Conservation (phyloP, 2,113 vertebrate genomes). For the Bos javanicus region DNA sequence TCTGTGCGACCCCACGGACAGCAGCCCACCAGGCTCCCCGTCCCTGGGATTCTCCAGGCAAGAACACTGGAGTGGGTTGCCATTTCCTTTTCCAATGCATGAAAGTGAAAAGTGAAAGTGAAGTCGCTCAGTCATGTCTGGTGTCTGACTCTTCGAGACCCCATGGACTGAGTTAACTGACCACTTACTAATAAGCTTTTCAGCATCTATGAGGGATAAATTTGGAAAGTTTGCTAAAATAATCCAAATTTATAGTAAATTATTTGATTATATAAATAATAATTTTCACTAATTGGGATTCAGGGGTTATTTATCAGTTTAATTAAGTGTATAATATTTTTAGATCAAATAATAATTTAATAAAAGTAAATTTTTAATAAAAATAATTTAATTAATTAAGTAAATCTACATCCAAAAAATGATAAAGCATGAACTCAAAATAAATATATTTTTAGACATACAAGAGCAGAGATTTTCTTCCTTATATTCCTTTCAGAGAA, state of each 20-base stretch:
- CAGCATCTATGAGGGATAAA: neutral
- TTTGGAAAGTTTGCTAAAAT: conserved; percentile 31
- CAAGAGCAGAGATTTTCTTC: neutral
- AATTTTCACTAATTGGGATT: neutral
- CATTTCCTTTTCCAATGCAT: no score
- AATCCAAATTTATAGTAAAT: conserved; percentile 17
- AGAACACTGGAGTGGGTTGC: no score
- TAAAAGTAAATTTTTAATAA: neutral
- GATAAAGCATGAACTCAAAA: neutral
- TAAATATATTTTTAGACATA: neutral
- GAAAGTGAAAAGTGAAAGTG: no score
- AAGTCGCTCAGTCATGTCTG: no score
- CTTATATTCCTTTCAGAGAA: neutral
- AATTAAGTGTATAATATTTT: neutral
- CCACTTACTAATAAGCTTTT: neutral
- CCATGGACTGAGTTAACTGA: neutral
- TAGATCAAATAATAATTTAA: neutral
- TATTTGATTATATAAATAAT: neutral
- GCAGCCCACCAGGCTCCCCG: no score
- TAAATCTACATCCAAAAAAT: neutral
- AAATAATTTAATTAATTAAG: neutral
- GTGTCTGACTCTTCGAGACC: no score
- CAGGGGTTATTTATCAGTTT: neutral
- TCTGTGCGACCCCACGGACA: no score
- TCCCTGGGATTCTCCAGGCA: no score